Evolutionary conservation across 2,113 vertebrate species (phyloP).

Genomic region (Benitochromis conjunctus): DNA sequence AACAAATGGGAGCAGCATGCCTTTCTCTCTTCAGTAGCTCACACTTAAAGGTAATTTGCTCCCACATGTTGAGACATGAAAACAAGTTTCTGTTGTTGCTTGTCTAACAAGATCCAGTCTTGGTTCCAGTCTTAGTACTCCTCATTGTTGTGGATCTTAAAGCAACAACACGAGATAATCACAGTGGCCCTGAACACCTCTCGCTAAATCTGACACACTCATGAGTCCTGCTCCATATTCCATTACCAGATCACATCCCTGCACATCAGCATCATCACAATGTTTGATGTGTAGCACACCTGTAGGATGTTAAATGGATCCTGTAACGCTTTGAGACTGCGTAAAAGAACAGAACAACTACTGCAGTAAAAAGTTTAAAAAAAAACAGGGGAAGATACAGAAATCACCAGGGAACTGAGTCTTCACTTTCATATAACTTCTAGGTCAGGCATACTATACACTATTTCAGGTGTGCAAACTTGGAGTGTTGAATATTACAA

Average conservation of each 20-base stretch:
- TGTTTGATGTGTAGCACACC: background rate
- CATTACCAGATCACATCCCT: slow-evolving; percentile 18
- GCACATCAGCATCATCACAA: background rate
- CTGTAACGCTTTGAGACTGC: background rate
- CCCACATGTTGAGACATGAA: background rate
- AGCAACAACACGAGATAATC: background rate
- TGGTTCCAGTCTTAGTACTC: background rate
- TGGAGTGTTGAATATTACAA: background rate
- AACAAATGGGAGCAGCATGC: background rate
- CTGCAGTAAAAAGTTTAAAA: background rate
- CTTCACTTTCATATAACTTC: background rate
- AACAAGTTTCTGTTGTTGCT: background rate
- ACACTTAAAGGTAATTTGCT: background rate
- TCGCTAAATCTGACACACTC: slow-evolving; percentile 54
- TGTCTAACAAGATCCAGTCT: background rate
- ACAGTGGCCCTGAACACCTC: background rate
- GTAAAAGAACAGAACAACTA: background rate
- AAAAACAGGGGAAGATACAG: background rate
- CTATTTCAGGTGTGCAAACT: background rate
- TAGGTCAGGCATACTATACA: background rate
- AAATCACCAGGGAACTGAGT: background rate
- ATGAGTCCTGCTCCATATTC: slow-evolving; percentile 57
- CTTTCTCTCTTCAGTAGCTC: background rate
- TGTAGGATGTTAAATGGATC: background rate
- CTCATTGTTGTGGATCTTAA: background rate